Evolutionary conservation across 2,113 vertebrate species (phyloP).

Genomic region (Accipiter cooperii): DNA sequence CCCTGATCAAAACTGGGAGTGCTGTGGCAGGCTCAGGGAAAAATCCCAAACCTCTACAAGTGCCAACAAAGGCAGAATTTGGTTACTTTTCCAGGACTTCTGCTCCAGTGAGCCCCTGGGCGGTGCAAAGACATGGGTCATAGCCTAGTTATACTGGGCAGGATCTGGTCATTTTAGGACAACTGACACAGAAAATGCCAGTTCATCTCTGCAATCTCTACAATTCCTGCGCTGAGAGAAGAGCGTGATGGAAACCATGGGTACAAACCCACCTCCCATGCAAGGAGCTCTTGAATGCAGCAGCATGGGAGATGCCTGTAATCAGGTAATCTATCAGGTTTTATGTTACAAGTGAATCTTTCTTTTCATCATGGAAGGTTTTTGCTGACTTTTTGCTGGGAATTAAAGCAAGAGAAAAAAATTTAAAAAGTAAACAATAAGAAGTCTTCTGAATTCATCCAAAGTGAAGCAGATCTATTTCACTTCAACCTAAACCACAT

Average conservation of each 20-base stretch:
- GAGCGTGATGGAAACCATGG: not conserved
- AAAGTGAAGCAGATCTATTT: not conserved
- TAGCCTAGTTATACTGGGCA: too few species aligned
- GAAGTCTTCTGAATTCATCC: not conserved
- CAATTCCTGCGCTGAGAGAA: not conserved
- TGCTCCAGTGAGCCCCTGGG: not conserved
- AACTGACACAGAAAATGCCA: not conserved
- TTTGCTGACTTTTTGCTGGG: not conserved
- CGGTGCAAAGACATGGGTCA: rapidly evolving
- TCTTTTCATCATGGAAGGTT: not conserved
- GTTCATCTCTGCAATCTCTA: rapidly evolving
- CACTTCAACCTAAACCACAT: not conserved
- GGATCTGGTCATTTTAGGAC: not conserved
- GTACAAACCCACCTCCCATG: not conserved
- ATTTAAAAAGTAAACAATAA: not conserved
- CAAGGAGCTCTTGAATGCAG: not conserved
- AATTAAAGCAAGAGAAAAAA: not conserved
- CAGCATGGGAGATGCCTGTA: not conserved
- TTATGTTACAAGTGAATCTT: not conserved
- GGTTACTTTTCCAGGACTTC: not conserved
- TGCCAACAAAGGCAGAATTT: not conserved
- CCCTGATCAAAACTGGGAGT: rapidly evolving
- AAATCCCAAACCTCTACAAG: not conserved
- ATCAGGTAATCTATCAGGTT: not conserved
- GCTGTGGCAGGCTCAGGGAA: not conserved